Percentiles rank a stretch among this genome's conserved stretches.
Conservation (phyloP, 2,113 vertebrate species). For the Fulica atra region DNA sequence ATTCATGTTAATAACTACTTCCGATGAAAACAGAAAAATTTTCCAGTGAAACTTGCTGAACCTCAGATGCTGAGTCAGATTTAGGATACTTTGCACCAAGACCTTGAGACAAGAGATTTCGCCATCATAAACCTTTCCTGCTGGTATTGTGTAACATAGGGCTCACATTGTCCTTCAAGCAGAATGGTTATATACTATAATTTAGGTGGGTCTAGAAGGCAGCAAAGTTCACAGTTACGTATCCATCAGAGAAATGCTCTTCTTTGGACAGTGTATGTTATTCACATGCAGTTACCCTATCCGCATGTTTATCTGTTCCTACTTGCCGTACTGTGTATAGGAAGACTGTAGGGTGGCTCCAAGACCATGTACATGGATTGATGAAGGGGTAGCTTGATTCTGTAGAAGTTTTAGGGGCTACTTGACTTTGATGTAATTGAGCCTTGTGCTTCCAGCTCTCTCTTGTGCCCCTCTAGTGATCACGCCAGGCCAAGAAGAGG, state of each 20-base stretch:
- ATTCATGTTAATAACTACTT: not conserved
- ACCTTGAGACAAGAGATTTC: not conserved
- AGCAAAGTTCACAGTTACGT: not conserved
- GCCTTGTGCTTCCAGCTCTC: not conserved
- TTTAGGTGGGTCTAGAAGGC: not conserved
- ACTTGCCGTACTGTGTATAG: not conserved
- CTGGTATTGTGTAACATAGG: not conserved
- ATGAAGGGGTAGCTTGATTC: not conserved
- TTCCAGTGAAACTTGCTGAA: not conserved
- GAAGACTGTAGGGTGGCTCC: not conserved
- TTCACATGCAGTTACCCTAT: not conserved
- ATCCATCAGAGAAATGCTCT: not conserved
- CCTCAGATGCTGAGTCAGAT: not conserved
- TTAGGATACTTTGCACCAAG: not conserved
- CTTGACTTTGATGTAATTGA: accelerated
- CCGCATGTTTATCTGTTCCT: not conserved
- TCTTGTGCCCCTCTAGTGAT: not conserved
- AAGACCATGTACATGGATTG: not conserved
- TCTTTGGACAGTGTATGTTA: not conserved
- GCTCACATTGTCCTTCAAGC: not conserved
- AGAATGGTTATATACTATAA: not conserved
- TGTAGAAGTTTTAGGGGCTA: not conserved
- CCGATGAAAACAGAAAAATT: not conserved
- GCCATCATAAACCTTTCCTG: not conserved
- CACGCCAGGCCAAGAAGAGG: not conserved